Percentiles rank a stretch among this genome's conserved stretches.
Evolutionary conservation across 2,797 vertebrate species (phyloP).

Genomic region (Amblyraja radiata): DNA sequence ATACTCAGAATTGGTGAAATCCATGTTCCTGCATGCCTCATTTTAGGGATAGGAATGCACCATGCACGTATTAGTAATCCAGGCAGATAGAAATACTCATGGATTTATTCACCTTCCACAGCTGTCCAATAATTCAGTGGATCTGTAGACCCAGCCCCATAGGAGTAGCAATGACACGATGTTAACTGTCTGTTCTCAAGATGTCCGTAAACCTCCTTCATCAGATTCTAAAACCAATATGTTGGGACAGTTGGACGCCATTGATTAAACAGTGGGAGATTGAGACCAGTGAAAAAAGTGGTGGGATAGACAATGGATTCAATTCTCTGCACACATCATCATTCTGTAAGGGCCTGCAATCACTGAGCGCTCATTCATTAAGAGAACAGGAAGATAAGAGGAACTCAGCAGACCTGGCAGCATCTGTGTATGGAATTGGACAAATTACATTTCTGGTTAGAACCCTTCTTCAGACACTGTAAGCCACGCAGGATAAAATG

Average conservation of each 20-base stretch:
- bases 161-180: neutral
- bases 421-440: no score
- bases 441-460: no score
- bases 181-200: neutral
- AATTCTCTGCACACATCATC: neutral
- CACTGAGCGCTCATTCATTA: neutral
- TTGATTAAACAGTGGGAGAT: neutral
- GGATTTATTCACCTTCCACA: neutral
- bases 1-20: neutral
- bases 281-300: neutral
- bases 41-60: neutral
- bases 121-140: neutral
- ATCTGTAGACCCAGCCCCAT: neutral
- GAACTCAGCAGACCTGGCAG: neutral
- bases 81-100: neutral
- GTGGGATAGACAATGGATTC: no score
- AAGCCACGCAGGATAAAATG: no score
- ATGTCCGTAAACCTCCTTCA: neutral
- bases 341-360: neutral
- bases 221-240: neutral
- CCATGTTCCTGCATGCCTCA: no score
- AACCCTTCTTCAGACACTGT: no score
- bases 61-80: neutral
- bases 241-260: neutral
- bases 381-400: neutral